Percentiles rank a stretch among this genome's conserved stretches.
These are phyloP conservation scores for Spermophilus dauricus DNA, from an alignment of 2,113 vertebrate genomes.

Conservation along the genomic window DNA sequence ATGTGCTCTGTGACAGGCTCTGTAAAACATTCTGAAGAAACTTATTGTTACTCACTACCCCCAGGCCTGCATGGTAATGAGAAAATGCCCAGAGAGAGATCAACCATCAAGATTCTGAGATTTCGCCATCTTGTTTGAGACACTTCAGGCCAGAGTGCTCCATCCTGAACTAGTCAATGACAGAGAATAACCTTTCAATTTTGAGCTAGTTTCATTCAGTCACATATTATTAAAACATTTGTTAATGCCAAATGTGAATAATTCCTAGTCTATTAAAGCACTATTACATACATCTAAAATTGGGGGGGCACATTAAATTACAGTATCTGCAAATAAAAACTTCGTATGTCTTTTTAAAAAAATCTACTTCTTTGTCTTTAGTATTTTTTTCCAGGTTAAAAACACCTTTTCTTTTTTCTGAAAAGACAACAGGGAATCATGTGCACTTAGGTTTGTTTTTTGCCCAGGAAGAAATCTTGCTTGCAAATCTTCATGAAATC, in stretches of 20 bases:
- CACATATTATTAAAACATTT: conserved; percentile 84
- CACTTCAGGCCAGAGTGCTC: not conserved
- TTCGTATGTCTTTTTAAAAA: not conserved
- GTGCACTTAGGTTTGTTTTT: not conserved
- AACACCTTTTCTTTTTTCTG: not conserved
- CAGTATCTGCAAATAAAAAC: not conserved
- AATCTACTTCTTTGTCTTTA: not conserved
- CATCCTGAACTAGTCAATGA: not conserved
- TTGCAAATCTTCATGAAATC: conserved; percentile 61
- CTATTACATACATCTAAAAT: conserved; percentile 76
- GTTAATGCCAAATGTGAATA: conserved; percentile 84
- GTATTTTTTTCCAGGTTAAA: not conserved
- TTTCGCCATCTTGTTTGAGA: not conserved
- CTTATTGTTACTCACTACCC: not conserved
- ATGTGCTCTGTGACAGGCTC: fast-evolving
- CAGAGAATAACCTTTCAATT: not conserved
- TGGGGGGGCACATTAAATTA: not conserved
- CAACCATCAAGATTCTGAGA: not conserved
- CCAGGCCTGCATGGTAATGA: not conserved
- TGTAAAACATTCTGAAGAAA: not conserved
- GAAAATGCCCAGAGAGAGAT: not conserved
- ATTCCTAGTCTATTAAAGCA: conserved; percentile 82
- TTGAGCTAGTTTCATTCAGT: conserved; percentile 79
- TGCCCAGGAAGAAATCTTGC: conserved; percentile 16
- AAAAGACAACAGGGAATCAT: not conserved